Percentiles rank a stretch among this genome's conserved stretches.
Conservation (phyloP, 2,888 invertebrate genomes). For the Salticus scenicus region DNA sequence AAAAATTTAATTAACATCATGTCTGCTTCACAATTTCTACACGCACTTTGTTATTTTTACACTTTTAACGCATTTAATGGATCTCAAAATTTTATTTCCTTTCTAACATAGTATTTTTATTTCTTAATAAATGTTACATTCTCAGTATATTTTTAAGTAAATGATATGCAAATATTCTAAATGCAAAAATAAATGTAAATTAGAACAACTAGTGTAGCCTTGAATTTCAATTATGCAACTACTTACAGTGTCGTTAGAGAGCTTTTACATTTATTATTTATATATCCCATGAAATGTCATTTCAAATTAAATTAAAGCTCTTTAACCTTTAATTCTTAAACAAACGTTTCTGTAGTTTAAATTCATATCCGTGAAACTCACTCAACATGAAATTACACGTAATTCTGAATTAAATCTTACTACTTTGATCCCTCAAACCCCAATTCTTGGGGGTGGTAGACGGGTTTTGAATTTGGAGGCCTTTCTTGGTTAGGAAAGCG, state of each 20-base stretch:
- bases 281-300: neutral
- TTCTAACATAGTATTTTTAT: no score
- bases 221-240: no score
- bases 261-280: neutral
- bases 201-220: no score
- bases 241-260: neutral
- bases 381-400: neutral
- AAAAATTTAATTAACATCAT: no score
- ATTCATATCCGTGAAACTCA: neutral
- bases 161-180: no score
- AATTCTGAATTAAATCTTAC: neutral
- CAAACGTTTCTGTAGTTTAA: neutral
- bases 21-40: no score
- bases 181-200: no score
- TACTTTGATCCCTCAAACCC: neutral
- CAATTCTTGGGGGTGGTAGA: neutral
- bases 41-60: no score
- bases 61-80: no score
- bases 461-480: neutral
- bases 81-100: no score
- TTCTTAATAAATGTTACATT: no score
- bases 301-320: neutral
- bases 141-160: no score
- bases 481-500: neutral
- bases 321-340: neutral